A percentile compares a stretch with the other conserved stretches of the same genome.
Conservation (phyloP, 2,113 vertebrate genomes). For the Pelvicachromis taeniatus region DNA sequence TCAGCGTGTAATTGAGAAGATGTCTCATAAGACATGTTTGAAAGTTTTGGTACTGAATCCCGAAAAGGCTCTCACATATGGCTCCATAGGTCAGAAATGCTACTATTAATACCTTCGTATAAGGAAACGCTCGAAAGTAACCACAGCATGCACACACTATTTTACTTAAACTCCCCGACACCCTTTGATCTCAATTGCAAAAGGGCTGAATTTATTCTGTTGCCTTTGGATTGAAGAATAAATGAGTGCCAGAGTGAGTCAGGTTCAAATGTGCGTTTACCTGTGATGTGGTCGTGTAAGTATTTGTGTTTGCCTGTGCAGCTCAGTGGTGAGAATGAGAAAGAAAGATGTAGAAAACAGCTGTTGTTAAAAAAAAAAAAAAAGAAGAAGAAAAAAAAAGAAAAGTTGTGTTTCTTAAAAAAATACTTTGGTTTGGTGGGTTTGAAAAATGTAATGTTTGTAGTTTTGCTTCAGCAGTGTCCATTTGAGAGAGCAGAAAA, state of each 20-base stretch:
- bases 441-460: background rate
- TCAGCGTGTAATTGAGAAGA: background rate
- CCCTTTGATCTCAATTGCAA: background rate
- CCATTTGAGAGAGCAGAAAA: background rate
- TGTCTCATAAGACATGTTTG: background rate
- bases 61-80: background rate
- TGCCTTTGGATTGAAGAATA: background rate
- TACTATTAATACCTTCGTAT: background rate
- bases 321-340: background rate
- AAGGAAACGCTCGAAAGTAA: constrained; percentile 3
- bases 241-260: background rate
- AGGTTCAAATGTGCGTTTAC: background rate
- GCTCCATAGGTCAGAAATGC: background rate
- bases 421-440: background rate
- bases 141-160: background rate
- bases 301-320: background rate
- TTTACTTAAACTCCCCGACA: background rate
- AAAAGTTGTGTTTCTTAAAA: background rate
- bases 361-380: background rate
- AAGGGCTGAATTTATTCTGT: background rate
- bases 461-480: background rate
- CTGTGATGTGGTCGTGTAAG: background rate
- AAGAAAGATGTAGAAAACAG: background rate
- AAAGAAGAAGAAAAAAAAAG: background rate
- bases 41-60: background rate